A percentile compares a stretch with the other conserved stretches of the same genome.
phyloP scores from a whole-genome alignment of 1,140 invertebrate genomes.

The Liolophura sinensis region DNA sequence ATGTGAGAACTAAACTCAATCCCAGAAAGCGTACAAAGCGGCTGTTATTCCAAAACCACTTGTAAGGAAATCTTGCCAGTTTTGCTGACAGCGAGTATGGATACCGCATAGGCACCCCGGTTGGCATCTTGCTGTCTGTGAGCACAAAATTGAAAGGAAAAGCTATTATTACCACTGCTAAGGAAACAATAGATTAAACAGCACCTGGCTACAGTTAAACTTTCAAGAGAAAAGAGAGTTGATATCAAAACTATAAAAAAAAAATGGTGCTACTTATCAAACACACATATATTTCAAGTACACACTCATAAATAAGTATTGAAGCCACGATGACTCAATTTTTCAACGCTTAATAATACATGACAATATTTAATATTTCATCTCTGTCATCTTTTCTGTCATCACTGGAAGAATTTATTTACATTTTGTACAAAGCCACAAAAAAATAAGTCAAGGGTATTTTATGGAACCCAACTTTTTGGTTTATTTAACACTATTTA shows the following conservation, averaged over 20 bases:
- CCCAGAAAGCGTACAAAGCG: constrained; percentile 22
- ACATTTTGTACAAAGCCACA: too few relatives aligned
- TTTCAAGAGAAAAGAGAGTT: constrained; percentile 1
- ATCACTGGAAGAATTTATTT: too few relatives aligned
- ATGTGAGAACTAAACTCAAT: constrained; percentile 8
- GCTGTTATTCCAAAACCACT: constrained; percentile 27
- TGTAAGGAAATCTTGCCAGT: constrained; percentile 21
- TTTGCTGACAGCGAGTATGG: constrained; percentile 25
- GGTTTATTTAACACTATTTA: too few relatives aligned
- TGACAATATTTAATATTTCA: too few relatives aligned
- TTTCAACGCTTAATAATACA: too few relatives aligned
- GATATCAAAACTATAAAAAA: neutral
- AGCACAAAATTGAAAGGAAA: neutral
- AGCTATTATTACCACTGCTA: neutral
- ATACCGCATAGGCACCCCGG: constrained; percentile 24
- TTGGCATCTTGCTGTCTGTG: constrained; percentile 2
- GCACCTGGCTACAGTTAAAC: neutral
- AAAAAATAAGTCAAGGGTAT: too few relatives aligned
- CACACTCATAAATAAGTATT: too few relatives aligned
- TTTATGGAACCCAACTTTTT: too few relatives aligned
- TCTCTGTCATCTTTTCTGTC: too few relatives aligned
- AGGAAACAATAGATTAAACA: constrained; percentile 1
- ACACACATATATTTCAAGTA: too few relatives aligned
- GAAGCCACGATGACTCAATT: too few relatives aligned
- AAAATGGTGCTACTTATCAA: neutral